Evolutionary conservation across 1,140 invertebrate species (phyloP).

Genomic region (Leptestheria dahalacensis): DNA sequence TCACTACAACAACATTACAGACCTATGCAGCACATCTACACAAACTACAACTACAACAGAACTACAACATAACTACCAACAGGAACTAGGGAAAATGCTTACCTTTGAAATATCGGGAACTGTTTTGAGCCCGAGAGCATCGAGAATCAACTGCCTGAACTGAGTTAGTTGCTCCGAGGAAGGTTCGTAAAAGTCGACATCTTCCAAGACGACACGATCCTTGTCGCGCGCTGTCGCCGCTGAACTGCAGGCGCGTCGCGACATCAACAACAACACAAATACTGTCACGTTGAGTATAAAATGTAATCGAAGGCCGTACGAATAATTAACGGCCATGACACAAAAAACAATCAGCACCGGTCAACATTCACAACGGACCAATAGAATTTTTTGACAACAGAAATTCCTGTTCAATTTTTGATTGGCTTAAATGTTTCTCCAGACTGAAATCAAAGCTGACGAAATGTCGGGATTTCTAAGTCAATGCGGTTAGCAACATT

Average conservation of each 20-base stretch:
- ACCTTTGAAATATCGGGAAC: slow-evolving; percentile 33
- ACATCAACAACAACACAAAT: background rate
- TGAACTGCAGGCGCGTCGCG: background rate
- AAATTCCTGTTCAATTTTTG: too few species aligned
- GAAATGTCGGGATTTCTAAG: too few species aligned
- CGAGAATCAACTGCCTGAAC: slow-evolving; percentile 30
- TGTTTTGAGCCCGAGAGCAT: slow-evolving; percentile 30
- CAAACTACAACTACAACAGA: too few species aligned
- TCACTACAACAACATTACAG: too few species aligned
- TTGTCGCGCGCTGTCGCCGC: background rate
- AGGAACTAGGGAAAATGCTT: too few species aligned
- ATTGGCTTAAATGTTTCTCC: too few species aligned
- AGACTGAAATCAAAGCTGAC: too few species aligned
- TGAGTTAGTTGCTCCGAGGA: slow-evolving; percentile 25
- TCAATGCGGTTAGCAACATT: too few species aligned
- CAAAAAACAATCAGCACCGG: background rate
- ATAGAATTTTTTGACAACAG: too few species aligned
- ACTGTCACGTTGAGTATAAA: background rate
- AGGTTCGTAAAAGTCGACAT: slow-evolving; percentile 8
- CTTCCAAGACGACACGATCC: background rate
- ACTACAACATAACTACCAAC: too few species aligned
- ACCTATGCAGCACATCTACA: too few species aligned
- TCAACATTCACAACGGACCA: background rate
- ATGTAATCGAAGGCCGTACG: background rate
- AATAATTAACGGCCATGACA: background rate